Evolutionary conservation across 2,113 vertebrate species (phyloP), one percentile per base, ranked within the genome.

Genomic region (Caranx ignobilis): DNA sequence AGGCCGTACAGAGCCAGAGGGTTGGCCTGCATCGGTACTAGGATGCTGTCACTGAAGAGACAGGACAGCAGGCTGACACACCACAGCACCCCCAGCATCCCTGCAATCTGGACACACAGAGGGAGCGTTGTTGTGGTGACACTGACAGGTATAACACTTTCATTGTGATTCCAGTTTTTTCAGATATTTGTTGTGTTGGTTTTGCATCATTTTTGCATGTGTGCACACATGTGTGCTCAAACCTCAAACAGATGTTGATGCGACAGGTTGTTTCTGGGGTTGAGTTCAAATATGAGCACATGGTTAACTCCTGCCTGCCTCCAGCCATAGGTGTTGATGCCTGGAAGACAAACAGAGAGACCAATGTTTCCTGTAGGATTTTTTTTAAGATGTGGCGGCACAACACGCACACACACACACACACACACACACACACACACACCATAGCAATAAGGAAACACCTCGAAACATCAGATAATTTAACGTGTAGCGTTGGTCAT

Each of bases 241-340:
- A 99, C 98, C 97, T 99, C 98, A 92, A 99, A 99, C 77, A 99
- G 97, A 94, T 99, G 98, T 72, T 99, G 97, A 92, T 99, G 98
- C 79, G 98, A 99, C 82, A 99, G 94, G 92, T 99, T 99, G 94
- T 97, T 99, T 82, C 98, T 96, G 47, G 98, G 98, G 88, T 99
- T 99, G 80, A 99, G 97, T 68, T 99, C 98, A 48, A 99, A 99
- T 92, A 99, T 99, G 87, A 99, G 97, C 34, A 99, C 98, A 1
- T 99, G 98, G 93, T 99, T 99, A 59, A 99, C 98, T 82, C 98
- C 98, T 55, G 98, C 98, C 90, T 99, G 98, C 85, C 98, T 96
- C 98, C 98, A 99, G 86, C 98, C 98, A 3, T 99, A 99, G 0
- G 98, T 99, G 95, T 99, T 99, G 95, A 99, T 99, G 79, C 98